Base-by-base conservation (phyloP, 2,113 vertebrate species). In the Antechinus flavipes region DNA sequence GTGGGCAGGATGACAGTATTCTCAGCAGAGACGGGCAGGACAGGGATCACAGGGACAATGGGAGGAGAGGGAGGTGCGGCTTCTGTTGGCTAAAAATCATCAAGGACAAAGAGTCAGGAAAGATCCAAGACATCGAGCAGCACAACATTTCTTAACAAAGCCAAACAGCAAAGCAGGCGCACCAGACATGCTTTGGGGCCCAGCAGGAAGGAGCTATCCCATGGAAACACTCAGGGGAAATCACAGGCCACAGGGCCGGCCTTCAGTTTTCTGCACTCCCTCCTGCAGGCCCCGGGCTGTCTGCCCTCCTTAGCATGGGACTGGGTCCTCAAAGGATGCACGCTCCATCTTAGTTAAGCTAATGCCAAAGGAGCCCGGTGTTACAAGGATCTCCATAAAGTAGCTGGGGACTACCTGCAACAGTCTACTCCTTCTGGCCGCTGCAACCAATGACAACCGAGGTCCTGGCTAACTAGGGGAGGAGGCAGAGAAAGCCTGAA, bases 11-110 rank as follows among this genome's bases (percentile, higher is more conserved):
- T 99, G 99, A 98, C 97, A 98, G 99, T 98, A 98, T 98, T 98
- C 99, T 99, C 99, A 92, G 99, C 99, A 98, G 99, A 99, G 99
- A 99, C 99, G 98, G 99, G 99, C 98, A 99, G 99, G 98, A 99
- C 99, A 99, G 99, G 99, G 99, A 99, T 99, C 99, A 99, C 99
- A 96, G 99, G 99, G 99, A 99, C 99, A 99, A 99, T 99, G 98
- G 99, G 99, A 99, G 99, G 98, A 98, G 99, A 99, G 98, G 99
- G 99, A 99, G 99, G 98, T 98, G 98, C 98, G 97, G 99, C 99
- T 98, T 99, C 99, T 98, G 99, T 99, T 98, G 99, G 99, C 99
- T 99, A 99, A 99, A 99, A 99, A 99, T 99, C 97, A 99, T 97
- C 98, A 98, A 99, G 12, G 96, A 97, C 96, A 98, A 98, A 98